These are phyloP conservation scores for Rynchops niger DNA, from an alignment of 2,113 vertebrate genomes.

Conservation along the genomic window DNA sequence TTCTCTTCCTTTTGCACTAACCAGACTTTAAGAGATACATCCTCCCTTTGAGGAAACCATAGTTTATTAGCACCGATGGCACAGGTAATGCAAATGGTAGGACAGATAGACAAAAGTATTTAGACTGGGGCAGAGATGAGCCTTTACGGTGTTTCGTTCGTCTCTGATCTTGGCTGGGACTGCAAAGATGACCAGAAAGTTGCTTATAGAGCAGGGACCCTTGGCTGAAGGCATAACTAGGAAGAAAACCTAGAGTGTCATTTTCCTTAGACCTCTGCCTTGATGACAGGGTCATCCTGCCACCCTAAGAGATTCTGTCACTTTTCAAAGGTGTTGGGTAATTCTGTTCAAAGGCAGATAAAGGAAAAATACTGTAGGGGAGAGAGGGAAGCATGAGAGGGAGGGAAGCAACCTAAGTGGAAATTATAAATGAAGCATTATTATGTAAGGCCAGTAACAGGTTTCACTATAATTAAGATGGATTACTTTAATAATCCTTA, in stretches of 20 bases:
- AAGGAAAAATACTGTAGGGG: neutral
- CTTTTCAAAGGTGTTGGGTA: neutral
- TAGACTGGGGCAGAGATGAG: neutral
- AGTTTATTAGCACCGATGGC: neutral
- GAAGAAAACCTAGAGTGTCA: neutral
- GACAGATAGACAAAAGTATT: neutral
- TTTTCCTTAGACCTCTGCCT: neutral
- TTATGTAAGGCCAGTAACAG: slow-evolving; percentile 51
- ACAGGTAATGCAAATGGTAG: neutral
- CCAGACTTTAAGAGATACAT: neutral
- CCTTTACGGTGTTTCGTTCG: neutral
- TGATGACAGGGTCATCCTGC: neutral
- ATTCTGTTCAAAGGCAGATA: neutral
- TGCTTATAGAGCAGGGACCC: neutral
- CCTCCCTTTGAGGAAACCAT: neutral
- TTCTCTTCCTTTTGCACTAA: neutral
- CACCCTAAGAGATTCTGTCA: neutral
- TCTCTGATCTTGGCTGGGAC: neutral
- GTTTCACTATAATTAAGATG: slow-evolving; percentile 69
- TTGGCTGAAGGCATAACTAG: neutral
- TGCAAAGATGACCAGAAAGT: neutral
- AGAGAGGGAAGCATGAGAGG: neutral
- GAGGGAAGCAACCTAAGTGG: neutral
- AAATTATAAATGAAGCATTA: slow-evolving; percentile 56
- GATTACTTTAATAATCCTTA: slow-evolving; percentile 67